Conservation (phyloP, 1,140 invertebrate species). For the Drosophila leontia region DNA sequence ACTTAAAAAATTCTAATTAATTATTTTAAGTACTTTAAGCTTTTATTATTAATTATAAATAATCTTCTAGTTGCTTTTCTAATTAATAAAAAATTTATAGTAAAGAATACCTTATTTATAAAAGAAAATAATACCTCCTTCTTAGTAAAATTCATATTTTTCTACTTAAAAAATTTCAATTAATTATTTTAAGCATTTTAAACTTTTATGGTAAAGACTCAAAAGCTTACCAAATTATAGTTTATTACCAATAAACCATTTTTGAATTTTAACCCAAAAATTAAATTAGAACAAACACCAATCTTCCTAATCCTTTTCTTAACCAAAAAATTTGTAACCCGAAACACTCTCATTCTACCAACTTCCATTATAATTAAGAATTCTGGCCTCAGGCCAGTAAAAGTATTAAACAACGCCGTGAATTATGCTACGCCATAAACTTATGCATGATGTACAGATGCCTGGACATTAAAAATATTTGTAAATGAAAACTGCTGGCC, state of each 20-base stretch:
- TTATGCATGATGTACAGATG: slow-evolving; percentile 63
- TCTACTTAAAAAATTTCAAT: not conserved
- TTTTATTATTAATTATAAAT: too few relatives aligned
- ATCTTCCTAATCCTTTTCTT: not conserved
- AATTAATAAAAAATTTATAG: too few relatives aligned
- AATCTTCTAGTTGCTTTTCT: too few relatives aligned
- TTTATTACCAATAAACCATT: slow-evolving; percentile 1
- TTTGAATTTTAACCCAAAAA: not conserved
- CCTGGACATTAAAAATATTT: slow-evolving; percentile 64
- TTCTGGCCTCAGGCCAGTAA: slow-evolving; percentile 30
- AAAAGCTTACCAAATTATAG: not conserved
- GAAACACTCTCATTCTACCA: not conserved
- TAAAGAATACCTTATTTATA: not conserved
- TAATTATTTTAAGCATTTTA: not conserved
- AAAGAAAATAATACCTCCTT: not conserved
- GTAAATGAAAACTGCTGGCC: slow-evolving; percentile 44
- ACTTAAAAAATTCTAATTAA: too few relatives aligned
- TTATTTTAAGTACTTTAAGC: too few relatives aligned
- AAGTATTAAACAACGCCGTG: slow-evolving; percentile 27
- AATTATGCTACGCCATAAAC: slow-evolving; percentile 66
- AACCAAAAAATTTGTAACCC: slow-evolving; percentile 12
- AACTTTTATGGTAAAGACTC: not conserved
- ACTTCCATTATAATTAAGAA: slow-evolving; percentile 33
- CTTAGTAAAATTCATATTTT: not conserved
- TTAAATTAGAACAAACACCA: not conserved